Evolutionary conservation across 2,888 invertebrate genomes (phyloP).

Genomic region (Trilocha varians): DNA sequence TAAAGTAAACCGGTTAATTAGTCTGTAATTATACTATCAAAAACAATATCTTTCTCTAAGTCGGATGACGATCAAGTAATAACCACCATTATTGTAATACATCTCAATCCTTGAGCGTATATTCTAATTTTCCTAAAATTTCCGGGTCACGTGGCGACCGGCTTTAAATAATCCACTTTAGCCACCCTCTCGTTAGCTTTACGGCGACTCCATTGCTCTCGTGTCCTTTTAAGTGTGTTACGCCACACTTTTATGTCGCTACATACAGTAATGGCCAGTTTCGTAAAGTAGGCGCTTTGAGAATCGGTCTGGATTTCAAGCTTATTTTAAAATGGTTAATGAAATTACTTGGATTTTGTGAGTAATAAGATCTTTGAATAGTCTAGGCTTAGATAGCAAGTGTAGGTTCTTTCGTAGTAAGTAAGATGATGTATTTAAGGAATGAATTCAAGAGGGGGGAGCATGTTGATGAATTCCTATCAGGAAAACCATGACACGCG

Average conservation of each 20-base stretch:
- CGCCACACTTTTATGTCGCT: background rate
- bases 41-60: no score
- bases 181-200: conserved; percentile 1
- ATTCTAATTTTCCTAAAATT: conserved; percentile 1
- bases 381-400: no score
- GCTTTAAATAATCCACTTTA: background rate
- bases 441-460: no score
- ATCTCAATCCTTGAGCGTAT: background rate
- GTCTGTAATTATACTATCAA: no score
- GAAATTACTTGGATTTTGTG: no score
- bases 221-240: background rate
- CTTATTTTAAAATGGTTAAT: no score
- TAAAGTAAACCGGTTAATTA: no score
- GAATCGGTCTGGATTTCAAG: background rate
- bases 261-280: background rate
- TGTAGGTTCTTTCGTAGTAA: no score
- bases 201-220: background rate
- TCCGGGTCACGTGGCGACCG: background rate
- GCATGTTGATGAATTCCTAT: no score
- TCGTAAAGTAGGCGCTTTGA: background rate
- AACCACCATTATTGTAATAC: background rate
- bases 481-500: no score
- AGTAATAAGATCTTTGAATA: no score
- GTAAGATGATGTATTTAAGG: no score
- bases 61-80: background rate